Base-by-base conservation (phyloP, 1,140 invertebrate species). In the Drosophila athabasca region DNA sequence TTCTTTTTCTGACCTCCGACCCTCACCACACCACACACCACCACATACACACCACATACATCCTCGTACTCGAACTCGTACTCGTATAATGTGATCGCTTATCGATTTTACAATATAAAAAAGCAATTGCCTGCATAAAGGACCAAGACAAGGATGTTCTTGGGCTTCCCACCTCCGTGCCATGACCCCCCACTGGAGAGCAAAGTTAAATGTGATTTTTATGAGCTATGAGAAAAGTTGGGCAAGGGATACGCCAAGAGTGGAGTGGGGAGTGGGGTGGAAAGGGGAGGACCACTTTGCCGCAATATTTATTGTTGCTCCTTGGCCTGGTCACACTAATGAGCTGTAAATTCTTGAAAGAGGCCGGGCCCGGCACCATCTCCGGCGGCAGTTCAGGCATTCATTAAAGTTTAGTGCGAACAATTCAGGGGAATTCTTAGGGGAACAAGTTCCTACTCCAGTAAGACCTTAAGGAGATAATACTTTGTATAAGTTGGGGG, bases 41-140 rank as follows among this genome's bases (percentile, higher is more conserved):
- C 15, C 44, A 13, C n/a, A n/a, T n/a, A n/a, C n/a, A n/a, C 1
- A 26, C 3, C 26, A 2, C 2, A 9, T 11, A 11, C 22, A 1
- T 35, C n/a, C 31, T 19, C 48, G 19, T 17, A 35, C 58, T 24
- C 43, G 29, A 15, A 35, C 59, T 60, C 70, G 52, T 64, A 54
- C 59, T 68, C 65, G 67, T 64, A 88, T 88, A 83, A 88, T 88
- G 83, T 88, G 83, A 88, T 88, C 83, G 83, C 84, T 88, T 88
- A 88, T 88, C 83, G 83, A 88, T 88, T 88, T 88, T 88, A 88
- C 83, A 88, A 88, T 88, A 88, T 88, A 88, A 88, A 80, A 87
- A 88, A 65, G 83, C 83, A 85, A 85, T 85, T 85, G 82, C 82
- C 81, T 85, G 77, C 77, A 85, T 77, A 74, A 80, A 79, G 72